Evolutionary conservation across 2,113 vertebrate species (phyloP), one percentile per base, ranked within the genome.

Genomic region (Spizaetus ornatus): DNA sequence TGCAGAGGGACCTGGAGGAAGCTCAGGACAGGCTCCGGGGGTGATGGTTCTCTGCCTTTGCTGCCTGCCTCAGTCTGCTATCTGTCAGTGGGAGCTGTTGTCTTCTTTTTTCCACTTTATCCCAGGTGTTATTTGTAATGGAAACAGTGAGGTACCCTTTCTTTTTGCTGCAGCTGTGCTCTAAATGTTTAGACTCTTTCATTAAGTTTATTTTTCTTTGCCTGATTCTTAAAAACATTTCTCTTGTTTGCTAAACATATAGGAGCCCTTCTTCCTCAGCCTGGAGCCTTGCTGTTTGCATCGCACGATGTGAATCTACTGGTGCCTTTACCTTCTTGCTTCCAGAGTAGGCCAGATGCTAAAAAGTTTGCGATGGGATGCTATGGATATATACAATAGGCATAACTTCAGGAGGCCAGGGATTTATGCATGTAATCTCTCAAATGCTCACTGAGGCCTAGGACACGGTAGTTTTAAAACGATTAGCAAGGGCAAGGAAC

Each of bases 291-390:
- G 62, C 67, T 73, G 25, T 21, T 36, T 9, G 66, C 79, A 13
- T 32, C 11, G 1, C n/a, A 1, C 1, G 1, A 16, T 34, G 31
- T 13, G 48, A 71, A 9, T 73, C 67, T n/a, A 1, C 50, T 3
- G 4, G 5, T n/a, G 36, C 21, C 4, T 52, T 72, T 77, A 23
- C 71, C 63, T 61, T 19, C 78, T 70, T 15, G 18, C 69, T 61
- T 27, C 61, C 47, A 25, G 55, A 36, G 42, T 16, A 18, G 48
- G 21, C 23, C 73, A 32, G 62, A 16, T 25, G 62, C 45, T 27
- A 13, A 63, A 53, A 23, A 31, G 22, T 23, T 10, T 13, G 25
- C 11, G n/a, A 29, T 31, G 65, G 53, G 93, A 32, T 59, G 6
- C 42, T 34, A 6, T 47, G 63, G 42, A 4, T 84, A 5, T 12